These are phyloP conservation scores for Choristoneura rosaceana DNA, from an alignment of 2,888 invertebrate species.

Conservation along the genomic window DNA sequence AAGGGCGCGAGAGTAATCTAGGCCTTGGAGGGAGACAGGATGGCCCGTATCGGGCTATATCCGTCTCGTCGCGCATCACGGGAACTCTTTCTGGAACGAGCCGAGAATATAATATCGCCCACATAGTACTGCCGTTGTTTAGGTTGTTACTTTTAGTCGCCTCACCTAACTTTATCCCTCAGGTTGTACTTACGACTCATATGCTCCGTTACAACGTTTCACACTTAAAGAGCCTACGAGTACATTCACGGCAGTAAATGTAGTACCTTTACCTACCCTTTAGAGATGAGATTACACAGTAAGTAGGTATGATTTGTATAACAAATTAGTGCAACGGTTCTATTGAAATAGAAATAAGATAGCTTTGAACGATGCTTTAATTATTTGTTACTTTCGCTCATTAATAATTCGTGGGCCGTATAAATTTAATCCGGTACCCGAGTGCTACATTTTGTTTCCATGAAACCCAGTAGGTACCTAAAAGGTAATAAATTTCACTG, in stretches of 20 bases:
- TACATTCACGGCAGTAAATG: neutral
- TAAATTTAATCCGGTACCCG: conserved; percentile 47
- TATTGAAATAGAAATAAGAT: neutral
- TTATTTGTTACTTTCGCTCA: conserved; percentile 43
- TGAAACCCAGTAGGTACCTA: conserved; percentile 4
- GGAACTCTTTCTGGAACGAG: conserved; percentile 30
- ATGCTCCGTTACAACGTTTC: conserved; percentile 14
- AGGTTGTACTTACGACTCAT: neutral
- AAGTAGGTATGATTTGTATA: neutral
- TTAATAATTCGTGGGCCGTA: conserved; percentile 47
- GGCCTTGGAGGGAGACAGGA: conserved; percentile 49
- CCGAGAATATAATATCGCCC: conserved; percentile 26
- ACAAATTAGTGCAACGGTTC: neutral
- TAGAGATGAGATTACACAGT: neutral
- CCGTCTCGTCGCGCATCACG: conserved; percentile 48
- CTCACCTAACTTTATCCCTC: conserved; percentile 12
- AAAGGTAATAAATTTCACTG: conserved; percentile 33
- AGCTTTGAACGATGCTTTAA: conserved; percentile 7
- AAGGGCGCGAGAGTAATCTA: conserved; percentile 43
- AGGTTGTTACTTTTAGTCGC: conserved; percentile 14
- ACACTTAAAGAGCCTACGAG: conserved; percentile 4
- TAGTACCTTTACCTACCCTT: conserved; percentile 7
- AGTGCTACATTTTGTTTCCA: conserved; percentile 19
- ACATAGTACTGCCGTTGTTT: conserved; percentile 12
- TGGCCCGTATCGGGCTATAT: conserved; percentile 58